phyloP scores from a whole-genome alignment of 2,113 vertebrate genomes.

The Mohoua ochrocephala region DNA sequence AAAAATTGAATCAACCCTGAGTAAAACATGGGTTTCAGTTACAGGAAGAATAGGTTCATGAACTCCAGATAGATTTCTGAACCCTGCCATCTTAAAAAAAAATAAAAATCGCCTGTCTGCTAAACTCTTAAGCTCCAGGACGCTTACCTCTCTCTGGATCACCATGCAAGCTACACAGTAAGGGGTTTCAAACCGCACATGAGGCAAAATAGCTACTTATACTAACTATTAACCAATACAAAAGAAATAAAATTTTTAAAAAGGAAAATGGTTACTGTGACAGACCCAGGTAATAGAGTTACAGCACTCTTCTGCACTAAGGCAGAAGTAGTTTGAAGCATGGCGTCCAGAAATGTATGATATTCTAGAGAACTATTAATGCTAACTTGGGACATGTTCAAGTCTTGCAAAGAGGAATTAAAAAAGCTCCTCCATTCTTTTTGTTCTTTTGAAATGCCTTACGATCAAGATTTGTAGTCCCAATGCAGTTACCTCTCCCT shows the following conservation, averaged over 20 bases:
- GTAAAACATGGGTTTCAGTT: constrained; percentile 57
- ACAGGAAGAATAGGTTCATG: constrained; percentile 62
- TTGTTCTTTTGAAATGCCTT: neutral
- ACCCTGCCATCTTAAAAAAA: constrained; percentile 29
- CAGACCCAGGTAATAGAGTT: neutral
- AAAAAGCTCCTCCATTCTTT: neutral
- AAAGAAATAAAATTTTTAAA: neutral
- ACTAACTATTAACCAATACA: neutral
- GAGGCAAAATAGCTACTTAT: neutral
- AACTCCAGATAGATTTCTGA: constrained; percentile 46
- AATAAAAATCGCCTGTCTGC: neutral
- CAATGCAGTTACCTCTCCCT: neutral
- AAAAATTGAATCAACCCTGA: constrained; percentile 59
- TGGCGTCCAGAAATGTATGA: neutral
- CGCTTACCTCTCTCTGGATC: neutral
- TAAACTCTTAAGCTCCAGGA: neutral
- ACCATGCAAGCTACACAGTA: neutral
- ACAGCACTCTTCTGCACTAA: neutral
- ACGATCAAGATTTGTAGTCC: neutral
- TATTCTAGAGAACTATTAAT: neutral
- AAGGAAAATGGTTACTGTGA: neutral
- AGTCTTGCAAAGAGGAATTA: neutral
- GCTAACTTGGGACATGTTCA: neutral
- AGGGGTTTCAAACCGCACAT: neutral
- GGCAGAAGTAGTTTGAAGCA: neutral